A percentile compares a stretch with the other conserved stretches of the same genome.
Conservation (phyloP, 2,797 vertebrate species). For the Anniella stebbinsi region DNA sequence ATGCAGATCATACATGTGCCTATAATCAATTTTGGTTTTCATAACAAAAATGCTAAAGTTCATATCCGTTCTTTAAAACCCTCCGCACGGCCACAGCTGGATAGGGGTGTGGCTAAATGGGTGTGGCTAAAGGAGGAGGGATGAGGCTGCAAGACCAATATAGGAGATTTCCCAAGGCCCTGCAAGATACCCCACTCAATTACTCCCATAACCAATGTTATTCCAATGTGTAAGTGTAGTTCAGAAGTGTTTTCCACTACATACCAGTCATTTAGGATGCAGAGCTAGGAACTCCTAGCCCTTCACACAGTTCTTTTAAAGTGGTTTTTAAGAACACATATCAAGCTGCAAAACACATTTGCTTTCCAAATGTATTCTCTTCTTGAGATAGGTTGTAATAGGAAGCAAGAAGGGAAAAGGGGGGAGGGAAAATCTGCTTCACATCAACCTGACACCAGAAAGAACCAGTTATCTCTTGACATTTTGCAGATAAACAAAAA, state of each 20-base stretch:
- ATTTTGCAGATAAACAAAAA: conserved; percentile 59
- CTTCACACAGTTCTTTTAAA: conserved; percentile 4
- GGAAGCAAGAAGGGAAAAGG: conserved; percentile 1
- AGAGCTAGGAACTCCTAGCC: neutral
- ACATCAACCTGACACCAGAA: conserved; percentile 50
- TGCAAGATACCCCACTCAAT: too few species aligned
- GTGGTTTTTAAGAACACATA: neutral
- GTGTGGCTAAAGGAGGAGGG: neutral
- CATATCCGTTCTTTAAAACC: too few species aligned
- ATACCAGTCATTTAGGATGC: conserved; percentile 1
- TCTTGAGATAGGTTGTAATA: conserved; percentile 10
- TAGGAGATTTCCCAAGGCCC: neutral
- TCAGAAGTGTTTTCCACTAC: neutral
- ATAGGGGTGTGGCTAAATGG: too few species aligned
- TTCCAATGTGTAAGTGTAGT: neutral
- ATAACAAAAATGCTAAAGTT: too few species aligned
- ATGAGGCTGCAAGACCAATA: too few species aligned
- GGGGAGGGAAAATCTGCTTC: conserved; percentile 12
- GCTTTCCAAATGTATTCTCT: conserved; percentile 23
- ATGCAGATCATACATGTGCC: too few species aligned
- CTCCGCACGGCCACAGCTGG: neutral
- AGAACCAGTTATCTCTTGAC: conserved; percentile 45
- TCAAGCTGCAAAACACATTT: conserved; percentile 23
- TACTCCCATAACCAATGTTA: neutral
- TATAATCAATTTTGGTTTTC: too few species aligned